phyloP scores from a whole-genome alignment of 2,797 vertebrate genomes.

The Melanotaenia nigrans region DNA sequence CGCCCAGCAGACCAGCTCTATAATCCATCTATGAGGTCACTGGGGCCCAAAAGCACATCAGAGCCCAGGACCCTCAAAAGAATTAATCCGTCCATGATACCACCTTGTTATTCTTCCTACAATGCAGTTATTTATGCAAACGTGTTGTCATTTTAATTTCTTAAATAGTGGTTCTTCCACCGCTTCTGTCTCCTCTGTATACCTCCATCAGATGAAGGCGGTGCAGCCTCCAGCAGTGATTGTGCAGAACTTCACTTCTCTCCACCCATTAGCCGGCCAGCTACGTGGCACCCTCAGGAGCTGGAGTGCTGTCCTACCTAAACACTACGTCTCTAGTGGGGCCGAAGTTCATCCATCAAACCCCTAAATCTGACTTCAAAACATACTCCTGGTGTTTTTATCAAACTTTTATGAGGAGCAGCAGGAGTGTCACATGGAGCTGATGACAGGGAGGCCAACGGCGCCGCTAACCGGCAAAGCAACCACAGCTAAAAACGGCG shows the following conservation, averaged over 20 bases:
- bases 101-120: background rate
- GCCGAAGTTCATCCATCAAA: no score
- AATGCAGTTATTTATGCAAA: background rate
- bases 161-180: background rate
- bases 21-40: no score
- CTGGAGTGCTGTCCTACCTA: background rate
- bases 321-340: background rate
- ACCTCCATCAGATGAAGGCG: background rate
- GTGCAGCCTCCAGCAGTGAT: conserved; percentile 20
- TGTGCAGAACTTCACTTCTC: conserved; percentile 21
- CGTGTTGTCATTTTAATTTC: background rate
- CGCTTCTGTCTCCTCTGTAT: no score
- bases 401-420: background rate
- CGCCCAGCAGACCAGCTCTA: no score
- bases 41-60: background rate
- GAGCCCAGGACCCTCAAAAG: background rate
- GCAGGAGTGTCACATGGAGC: background rate
- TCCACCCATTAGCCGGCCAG: conserved; percentile 17
- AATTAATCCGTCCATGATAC: background rate
- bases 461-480: background rate
- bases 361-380: background rate
- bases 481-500: no score
- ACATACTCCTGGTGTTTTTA: background rate
- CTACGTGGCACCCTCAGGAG: conserved; percentile 24
- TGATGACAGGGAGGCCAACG: background rate